phyloP scores from a whole-genome alignment of 1,140 invertebrate genomes.

The Drosophila leontia region DNA sequence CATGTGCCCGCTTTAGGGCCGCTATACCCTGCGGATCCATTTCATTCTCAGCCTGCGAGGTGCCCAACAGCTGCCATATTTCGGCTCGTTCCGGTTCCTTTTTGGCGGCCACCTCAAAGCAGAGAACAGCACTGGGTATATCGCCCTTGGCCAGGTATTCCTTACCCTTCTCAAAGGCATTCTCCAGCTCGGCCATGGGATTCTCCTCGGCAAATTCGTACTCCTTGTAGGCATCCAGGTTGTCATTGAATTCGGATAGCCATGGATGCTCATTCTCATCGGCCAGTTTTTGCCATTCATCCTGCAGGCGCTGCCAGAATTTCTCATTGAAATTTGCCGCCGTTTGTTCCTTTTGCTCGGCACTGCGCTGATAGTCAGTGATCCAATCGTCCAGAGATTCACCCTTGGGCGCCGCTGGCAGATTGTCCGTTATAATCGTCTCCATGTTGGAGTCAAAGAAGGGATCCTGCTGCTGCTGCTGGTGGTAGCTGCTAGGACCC shows the following conservation, averaged over 20 bases:
- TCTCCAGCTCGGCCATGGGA: slow-evolving; percentile 92
- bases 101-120: slow-evolving; percentile 98
- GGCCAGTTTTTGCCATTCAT: slow-evolving; percentile 91
- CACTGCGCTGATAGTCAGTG: slow-evolving; percentile 67
- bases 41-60: slow-evolving; percentile 93
- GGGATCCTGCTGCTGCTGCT: slow-evolving; percentile 40
- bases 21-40: slow-evolving; percentile 94
- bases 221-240: slow-evolving; percentile 89
- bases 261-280: slow-evolving; percentile 88
- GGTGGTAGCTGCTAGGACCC: slow-evolving; percentile 6
- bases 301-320: slow-evolving; percentile 91
- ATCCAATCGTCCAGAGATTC: slow-evolving; percentile 74
- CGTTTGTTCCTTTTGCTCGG: slow-evolving; percentile 75
- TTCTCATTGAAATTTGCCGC: slow-evolving; percentile 86
- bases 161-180: slow-evolving; percentile 95
- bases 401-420: slow-evolving; percentile 32
- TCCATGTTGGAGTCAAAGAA: slow-evolving; percentile 68
- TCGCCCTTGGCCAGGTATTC: slow-evolving; percentile 93
- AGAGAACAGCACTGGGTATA: slow-evolving; percentile 96
- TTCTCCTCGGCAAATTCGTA: slow-evolving; percentile 95
- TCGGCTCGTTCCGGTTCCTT: slow-evolving; percentile 92
- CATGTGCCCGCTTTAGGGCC: slow-evolving; percentile 94
- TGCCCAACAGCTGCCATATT: slow-evolving; percentile 93
- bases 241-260: slow-evolving; percentile 88
- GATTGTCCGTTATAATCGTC: slow-evolving; percentile 58